Evolutionary conservation across 2,797 vertebrate genomes (phyloP), one percentile per base, ranked within the genome.

Genomic region (Telmatherina bonti): DNA sequence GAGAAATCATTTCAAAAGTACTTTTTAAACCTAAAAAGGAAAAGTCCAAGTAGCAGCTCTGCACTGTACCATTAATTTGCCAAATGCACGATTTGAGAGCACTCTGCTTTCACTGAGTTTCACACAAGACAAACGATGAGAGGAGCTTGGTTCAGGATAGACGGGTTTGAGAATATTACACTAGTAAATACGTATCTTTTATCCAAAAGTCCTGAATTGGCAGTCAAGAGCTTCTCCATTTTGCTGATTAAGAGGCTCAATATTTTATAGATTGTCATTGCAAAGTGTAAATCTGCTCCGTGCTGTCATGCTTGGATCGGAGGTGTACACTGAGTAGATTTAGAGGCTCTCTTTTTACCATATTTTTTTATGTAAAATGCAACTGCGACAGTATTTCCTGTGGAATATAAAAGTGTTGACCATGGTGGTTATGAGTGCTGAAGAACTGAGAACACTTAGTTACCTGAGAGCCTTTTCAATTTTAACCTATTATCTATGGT

Each of bases 161-260:
- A 87, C 81, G 85, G 84, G 72, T 88, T 76, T 76, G 70, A 76
- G 81, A 77, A 83, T 78, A 88, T 88, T 73, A 86, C 72, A 49
- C 76, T 70, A 82, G 80, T 84, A 86, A 88, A 90, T 82, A 77
- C 72, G 16, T 76, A 81, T 89, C 82, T 78, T 69, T 85, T 89
- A 80, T 89, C 84, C 74, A 78, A 88, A 85, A 88, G 65, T 83
- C 82, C 81, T 77, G 79, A 89, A 87, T 83, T 86, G 89, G 74
- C 80, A 85, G 76, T 81, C 74, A 47, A 68, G 72, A 80, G 76
- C 78, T 55, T 73, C 62, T 84, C 83, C 81, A 83, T 86, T 89
- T 82, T 83, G 79, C 83, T 93, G 91, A 94, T 93, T 90, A 92
- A 92, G 86, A 88, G 78, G 79, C 85, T 78, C 73, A 57, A 79